These are phyloP conservation scores for Nycteola revayana DNA, from an alignment of 2,888 invertebrate genomes.

Conservation along the genomic window DNA sequence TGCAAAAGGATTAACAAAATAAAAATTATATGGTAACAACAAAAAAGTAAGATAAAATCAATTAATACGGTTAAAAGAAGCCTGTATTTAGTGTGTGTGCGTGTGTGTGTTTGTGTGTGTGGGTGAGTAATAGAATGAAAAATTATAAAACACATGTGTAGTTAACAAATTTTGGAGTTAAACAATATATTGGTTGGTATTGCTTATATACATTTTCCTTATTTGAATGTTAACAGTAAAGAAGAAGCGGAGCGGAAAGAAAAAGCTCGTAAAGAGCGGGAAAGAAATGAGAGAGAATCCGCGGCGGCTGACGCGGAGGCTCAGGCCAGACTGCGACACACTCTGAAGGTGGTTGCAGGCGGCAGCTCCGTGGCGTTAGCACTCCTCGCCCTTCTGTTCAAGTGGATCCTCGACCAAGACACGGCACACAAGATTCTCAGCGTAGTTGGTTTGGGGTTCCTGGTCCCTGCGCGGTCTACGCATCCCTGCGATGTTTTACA, in stretches of 20 bases:
- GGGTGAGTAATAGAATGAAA: too few species aligned
- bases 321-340: background rate
- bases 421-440: constrained; percentile 9
- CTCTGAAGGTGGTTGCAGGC: constrained; percentile 4
- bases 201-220: too few species aligned
- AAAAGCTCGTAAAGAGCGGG: constrained; percentile 2
- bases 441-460: constrained; percentile 22
- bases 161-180: too few species aligned
- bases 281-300: constrained; percentile 4
- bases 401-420: constrained; percentile 7
- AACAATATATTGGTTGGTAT: too few species aligned
- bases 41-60: too few species aligned
- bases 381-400: constrained; percentile 5
- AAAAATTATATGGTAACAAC: too few species aligned
- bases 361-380: background rate
- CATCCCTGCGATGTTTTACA: background rate
- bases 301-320: constrained; percentile 1
- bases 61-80: too few species aligned
- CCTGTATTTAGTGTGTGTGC: too few species aligned
- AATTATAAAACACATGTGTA: too few species aligned
- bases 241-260: constrained; percentile 35
- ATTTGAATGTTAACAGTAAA: constrained; percentile 31
- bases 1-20: too few species aligned
- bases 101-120: too few species aligned
- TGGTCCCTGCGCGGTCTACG: constrained; percentile 3